Base-by-base conservation (phyloP, 2,888 invertebrate species). In the Xestia c-nigrum region DNA sequence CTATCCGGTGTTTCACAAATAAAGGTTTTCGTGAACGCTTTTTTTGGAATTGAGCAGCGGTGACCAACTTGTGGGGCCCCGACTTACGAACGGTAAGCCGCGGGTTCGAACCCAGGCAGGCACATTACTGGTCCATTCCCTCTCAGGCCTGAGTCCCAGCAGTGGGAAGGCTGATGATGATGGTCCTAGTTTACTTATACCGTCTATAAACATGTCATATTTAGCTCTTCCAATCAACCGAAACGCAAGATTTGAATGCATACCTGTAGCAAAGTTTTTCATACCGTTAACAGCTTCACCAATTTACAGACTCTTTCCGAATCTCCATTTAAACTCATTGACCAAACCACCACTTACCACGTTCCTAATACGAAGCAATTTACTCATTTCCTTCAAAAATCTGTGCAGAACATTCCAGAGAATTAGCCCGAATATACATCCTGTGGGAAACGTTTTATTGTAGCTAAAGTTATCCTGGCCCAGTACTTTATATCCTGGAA, bases 401-500 rank as follows among this genome's bases (percentile, higher is more conserved):
- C 52, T 57, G 63, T 43, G 63, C 61, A 38, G n/a, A 55, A 6
- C 7, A 43, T 67, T 66, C n/a, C n/a, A 9, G 31, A 64, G 24
- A 59, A 61, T 84, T 80, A 74, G 19, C 61, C 5, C 14, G 6
- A 78, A 71, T 72, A 24, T 46, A 72, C 71, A 61, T 75, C 81
- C 85, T 57, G 72, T 59, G 19, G 55, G 75, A 63, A 84, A 85
- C 24, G 46, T 57, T 71, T 61, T 50, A 65, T 50, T 46, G 24
- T 24, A 38, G 24, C 72, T 81, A 85, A 77, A 72, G 16, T 72
- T 72, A 77, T 40, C 61, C 75, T 63, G 73, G 76, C 73, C 78
- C n/a, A 78, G 47, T 73, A 68, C 14, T 63, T 69, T 65, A 78
- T 73, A 64, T 74, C 79, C 74, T 83, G 74, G 52, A 85, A 72